Evolutionary conservation across 2,113 vertebrate genomes (phyloP).

Genomic region (Propithecus coquereli): DNA sequence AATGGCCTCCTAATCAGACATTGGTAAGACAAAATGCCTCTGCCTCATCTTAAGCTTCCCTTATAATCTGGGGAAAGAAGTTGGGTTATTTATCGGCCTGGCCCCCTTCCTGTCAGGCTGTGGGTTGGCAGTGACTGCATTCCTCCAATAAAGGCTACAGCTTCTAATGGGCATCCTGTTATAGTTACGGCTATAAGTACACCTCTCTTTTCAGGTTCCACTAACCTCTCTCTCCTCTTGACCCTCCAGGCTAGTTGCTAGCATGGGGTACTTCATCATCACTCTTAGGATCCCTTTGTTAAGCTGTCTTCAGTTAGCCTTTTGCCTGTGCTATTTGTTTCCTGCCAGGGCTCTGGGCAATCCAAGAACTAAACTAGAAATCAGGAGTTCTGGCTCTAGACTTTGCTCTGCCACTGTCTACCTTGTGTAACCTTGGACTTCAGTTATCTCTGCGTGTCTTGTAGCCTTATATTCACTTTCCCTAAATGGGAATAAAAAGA

Average conservation of each 20-base stretch:
- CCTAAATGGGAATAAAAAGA: background rate
- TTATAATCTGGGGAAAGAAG: background rate
- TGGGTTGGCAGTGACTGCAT: background rate
- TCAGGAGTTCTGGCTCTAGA: background rate
- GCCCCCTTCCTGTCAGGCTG: background rate
- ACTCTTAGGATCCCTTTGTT: background rate
- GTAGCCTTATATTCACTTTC: background rate
- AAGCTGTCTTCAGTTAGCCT: background rate
- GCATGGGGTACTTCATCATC: background rate
- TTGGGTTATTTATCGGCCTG: background rate
- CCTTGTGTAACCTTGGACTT: background rate
- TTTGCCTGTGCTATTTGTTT: background rate
- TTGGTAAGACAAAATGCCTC: background rate
- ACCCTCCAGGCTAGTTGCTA: background rate
- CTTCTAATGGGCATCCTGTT: background rate
- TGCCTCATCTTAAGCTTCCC: background rate
- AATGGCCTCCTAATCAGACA: background rate
- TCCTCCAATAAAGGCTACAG: background rate
- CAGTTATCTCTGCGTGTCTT: background rate
- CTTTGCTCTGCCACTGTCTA: slow-evolving; percentile 8
- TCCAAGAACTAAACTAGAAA: background rate
- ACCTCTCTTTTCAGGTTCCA: background rate
- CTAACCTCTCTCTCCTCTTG: background rate
- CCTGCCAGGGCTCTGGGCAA: background rate
- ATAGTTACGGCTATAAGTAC: background rate